Percentiles rank a stretch among this genome's conserved stretches.
Conservation (phyloP, 1,140 invertebrate species). For the Caenorhabditis elegans region WBcel235 BX284603.4:9610501-9611000, state of each 20-base stretch:
- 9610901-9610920: slow-evolving; percentile 24
- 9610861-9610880: slow-evolving; percentile 11
- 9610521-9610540: not conserved
- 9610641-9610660: not conserved
- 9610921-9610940: not conserved
- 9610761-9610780: not conserved
- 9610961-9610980: slow-evolving; percentile 4
- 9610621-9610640: slow-evolving; percentile 11
- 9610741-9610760: not conserved
- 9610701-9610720: slow-evolving; percentile 6
- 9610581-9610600: not conserved
- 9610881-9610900: slow-evolving; percentile 22
- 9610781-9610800: not conserved
- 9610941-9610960: not conserved
- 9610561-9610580: not conserved
- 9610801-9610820: not conserved
- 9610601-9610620: not conserved
- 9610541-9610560: not conserved
- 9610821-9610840: not conserved
- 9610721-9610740: not conserved
- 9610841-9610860: not conserved
- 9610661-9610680: slow-evolving; percentile 10
- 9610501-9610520: no score
- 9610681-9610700: not conserved
- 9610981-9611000: not conserved